Evolutionary conservation across 2,888 invertebrate species (phyloP), one percentile per base, ranked within the genome.

Genomic region (Camponotus fellah): DNA sequence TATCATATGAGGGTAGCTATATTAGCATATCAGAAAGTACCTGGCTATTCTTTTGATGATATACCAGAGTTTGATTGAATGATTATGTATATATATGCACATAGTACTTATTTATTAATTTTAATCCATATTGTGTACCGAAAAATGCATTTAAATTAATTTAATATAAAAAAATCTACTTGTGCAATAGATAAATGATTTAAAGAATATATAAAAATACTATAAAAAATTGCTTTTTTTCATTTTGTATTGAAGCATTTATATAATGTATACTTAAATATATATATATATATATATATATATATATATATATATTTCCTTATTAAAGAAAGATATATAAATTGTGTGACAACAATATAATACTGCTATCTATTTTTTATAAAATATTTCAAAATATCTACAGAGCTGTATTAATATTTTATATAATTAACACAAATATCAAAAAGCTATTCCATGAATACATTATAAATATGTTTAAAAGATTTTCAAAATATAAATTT

Each of bases 1-100:
- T 99, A 99, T 95, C 98, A 99, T 94, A 97, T 98, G 69, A 96
- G 98, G 91, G 97, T 99, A 93, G 98, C 98, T 49, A 97, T 97
- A 93, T 97, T 97, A 95, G 98, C 98, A 0, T 98, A 97, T 94
- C 97, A 97, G 90, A 97, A 97, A 92, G 97, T 97, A 92, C 97
- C 97, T 75, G 98, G 98, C 0, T 98, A 97, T 94, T 97, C 97
- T 68, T 98, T 97, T 94, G 97, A 97, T 92, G 98, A 98, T 95
- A 98, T 98, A 95, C 98, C 98, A 62, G 98, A 98, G 93, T 98
- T 98, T 95, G 97, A 98, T 92, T 97, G 94, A 95, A 49, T 12
- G 12, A 66, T 65, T 62, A 66, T 32, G 14, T 12, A 65, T 56
- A 65, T 56, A 64, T 66, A 10, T 58, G 21, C 75, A 43, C 34